phyloP scores from a whole-genome alignment of 2,797 vertebrate genomes.

The Crypturellus tataupa region DNA sequence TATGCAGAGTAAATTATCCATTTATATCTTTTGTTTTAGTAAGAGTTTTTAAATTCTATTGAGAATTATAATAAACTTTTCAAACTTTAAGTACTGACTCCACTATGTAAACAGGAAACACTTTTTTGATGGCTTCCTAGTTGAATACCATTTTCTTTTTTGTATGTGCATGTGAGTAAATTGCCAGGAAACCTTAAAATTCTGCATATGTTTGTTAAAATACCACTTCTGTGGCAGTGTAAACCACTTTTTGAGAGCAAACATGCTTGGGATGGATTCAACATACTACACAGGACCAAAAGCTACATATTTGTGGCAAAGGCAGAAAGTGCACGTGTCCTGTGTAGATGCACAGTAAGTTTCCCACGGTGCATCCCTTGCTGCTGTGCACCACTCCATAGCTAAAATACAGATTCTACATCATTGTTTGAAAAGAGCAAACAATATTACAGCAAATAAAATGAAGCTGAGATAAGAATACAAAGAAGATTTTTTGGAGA shows the following conservation, averaged over 20 bases:
- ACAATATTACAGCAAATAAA: background rate
- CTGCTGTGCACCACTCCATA: background rate
- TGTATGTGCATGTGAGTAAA: background rate
- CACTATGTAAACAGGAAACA: constrained; percentile 75
- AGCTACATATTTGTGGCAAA: background rate
- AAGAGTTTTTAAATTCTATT: background rate
- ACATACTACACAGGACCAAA: background rate
- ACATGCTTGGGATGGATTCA: background rate
- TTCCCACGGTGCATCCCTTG: background rate
- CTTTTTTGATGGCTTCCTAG: constrained; percentile 66
- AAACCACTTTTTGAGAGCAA: constrained; percentile 18
- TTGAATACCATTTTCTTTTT: constrained; percentile 34
- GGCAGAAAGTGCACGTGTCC: rapidly evolving
- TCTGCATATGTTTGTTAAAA: background rate
- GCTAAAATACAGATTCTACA: background rate
- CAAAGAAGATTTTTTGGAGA: background rate
- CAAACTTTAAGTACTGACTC: constrained; percentile 14
- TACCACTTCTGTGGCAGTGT: background rate
- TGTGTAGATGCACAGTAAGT: background rate
- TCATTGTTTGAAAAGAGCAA: background rate
- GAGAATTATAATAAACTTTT: constrained; percentile 18
- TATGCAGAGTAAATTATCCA: background rate
- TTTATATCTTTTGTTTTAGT: background rate
- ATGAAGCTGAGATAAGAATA: background rate
- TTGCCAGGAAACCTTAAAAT: constrained; percentile 49